Evolutionary conservation across 2,888 invertebrate species (phyloP), one percentile per base, ranked within the genome.

Genomic region (Alentia gelatinosa): DNA sequence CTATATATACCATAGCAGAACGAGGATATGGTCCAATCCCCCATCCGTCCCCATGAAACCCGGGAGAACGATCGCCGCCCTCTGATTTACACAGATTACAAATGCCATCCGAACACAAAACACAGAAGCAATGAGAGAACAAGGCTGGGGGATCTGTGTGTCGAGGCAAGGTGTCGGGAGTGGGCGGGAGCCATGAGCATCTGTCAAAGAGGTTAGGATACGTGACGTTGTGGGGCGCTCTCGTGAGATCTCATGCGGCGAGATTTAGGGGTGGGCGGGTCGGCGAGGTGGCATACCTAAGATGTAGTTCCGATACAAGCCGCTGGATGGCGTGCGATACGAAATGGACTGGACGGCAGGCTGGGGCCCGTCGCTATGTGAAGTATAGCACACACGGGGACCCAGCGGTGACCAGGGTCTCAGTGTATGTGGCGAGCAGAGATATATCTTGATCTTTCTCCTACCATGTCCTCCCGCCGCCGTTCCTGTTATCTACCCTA

Each of bases 131-230:
- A 56, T 56, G 23, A n/a, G 56, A 56, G 56, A 56, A 56, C 56
- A 56, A 56, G 56, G 56, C 56, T 56, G 56, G 56, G n/a, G n/a
- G 56, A 56, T 56, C 56, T 56, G 56, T 56, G 23, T 19, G 5
- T 56, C 5, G 56, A 56, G 56, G 56, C 56, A 56, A 56, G 56
- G 56, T 56, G 56, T 56, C 56, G 19, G 56, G 56, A 56, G 56
- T 19, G 56, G 56, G n/a, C 56, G 1, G n/a, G 23, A 56, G 56
- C n/a, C 56, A 56, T 56, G 56, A 56, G 56, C 56, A n/a, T 56
- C 74, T 74, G 74, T 33, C 74, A 74, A 74, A 26, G 74, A 74
- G 74, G 74, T 74, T 74, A 26, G 30, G 33, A 74, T 33, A 74
- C 74, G 74, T 74, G 74, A 33, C 56, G 19, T 56, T 56, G 19